phyloP scores from a whole-genome alignment of 2,113 vertebrate genomes.

The Bubalus kerabau region DNA sequence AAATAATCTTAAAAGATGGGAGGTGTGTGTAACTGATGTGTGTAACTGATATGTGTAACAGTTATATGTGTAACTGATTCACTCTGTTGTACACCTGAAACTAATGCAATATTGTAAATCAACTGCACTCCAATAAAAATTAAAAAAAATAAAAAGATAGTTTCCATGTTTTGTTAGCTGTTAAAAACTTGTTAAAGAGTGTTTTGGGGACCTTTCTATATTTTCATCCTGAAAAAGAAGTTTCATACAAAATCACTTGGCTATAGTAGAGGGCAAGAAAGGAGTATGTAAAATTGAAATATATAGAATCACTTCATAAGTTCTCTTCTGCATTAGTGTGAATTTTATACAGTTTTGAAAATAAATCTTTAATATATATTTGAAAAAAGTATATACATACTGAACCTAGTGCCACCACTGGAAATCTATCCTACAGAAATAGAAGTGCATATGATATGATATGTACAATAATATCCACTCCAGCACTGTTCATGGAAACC shows the following conservation, averaged over 20 bases:
- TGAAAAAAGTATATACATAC: neutral
- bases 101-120: neutral
- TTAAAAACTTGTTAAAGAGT: neutral
- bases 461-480: neutral
- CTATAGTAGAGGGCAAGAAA: neutral
- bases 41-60: neutral
- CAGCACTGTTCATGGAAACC: neutral
- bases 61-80: neutral
- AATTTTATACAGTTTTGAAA: neutral
- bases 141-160: neutral
- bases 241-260: neutral
- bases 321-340: neutral
- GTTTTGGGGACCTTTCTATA: neutral
- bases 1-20: neutral
- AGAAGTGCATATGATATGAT: neutral
- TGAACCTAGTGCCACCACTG: neutral
- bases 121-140: neutral
- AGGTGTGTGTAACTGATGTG: neutral
- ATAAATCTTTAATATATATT: neutral
- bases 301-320: neutral
- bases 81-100: neutral
- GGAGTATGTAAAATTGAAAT: neutral
- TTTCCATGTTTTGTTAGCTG: neutral
- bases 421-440: neutral
- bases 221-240: neutral